Conservation (phyloP, 2,888 invertebrate genomes). For the Drosophila melanocephala region DNA sequence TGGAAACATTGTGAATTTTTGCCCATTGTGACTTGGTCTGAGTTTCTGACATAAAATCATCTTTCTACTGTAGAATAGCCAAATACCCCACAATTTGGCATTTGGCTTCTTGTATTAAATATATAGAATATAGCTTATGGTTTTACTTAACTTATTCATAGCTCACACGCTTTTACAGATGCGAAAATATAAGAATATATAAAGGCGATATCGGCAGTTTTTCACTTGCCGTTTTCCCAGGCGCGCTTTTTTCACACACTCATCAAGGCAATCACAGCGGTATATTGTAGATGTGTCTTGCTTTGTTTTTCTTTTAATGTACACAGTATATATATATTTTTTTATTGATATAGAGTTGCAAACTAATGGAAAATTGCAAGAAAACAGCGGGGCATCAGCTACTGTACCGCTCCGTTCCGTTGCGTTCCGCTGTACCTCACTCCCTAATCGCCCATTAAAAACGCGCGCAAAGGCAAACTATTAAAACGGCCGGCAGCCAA, state of each 20-base stretch:
- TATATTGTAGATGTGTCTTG: constrained; percentile 14
- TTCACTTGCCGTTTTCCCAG: constrained; percentile 36
- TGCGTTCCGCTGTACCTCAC: background rate
- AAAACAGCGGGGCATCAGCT: constrained; percentile 15
- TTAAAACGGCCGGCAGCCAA: constrained; percentile 67
- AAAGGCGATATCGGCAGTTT: background rate
- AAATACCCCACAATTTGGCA: background rate
- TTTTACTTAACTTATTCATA: background rate
- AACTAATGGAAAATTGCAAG: constrained; percentile 47
- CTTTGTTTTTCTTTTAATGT: constrained; percentile 8
- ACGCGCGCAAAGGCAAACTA: constrained; percentile 75
- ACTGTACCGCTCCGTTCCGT: background rate
- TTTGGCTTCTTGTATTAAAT: background rate
- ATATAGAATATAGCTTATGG: background rate
- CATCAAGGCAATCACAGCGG: constrained; percentile 13
- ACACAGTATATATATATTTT: background rate
- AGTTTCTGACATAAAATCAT: too few species aligned
- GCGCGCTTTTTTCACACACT: constrained; percentile 46
- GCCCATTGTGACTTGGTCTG: background rate
- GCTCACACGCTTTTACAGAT: background rate
- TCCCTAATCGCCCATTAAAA: constrained; percentile 62
- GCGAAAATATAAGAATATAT: background rate
- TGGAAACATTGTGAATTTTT: background rate
- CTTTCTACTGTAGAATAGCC: background rate
- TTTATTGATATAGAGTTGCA: constrained; percentile 40